Base-by-base conservation (phyloP, 2,797 vertebrate genomes). In the Triplophysa yarkandensis region DNA sequence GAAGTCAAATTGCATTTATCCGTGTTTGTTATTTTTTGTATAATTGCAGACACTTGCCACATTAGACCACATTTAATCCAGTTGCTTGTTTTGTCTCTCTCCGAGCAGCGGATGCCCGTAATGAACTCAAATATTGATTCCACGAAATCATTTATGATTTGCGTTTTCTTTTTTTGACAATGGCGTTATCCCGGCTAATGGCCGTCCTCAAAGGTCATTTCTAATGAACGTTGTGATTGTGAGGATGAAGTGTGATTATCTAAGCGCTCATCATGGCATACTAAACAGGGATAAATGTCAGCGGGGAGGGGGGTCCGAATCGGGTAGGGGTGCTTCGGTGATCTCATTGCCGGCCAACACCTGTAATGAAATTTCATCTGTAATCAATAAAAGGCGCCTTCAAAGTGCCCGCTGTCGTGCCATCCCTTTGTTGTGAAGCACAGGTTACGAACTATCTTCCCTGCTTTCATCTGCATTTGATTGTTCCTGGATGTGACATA, bases 221-320 rank as follows among this genome's bases (percentile, higher is more conserved):
- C 81, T 85, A 86, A 88, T 87, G 71, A 85, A 84, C 76, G 80
- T 74, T 85, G 44, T 60, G 84, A 76, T 73, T 84, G 81, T 65
- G 68, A 79, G 73, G 78, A 80, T 74, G 52, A 21, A 77, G 57
- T 65, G 77, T 72, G 84, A 86, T 85, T 74, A 85, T 81, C 77
- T 66, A 19, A 76, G 64, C 58, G 46, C 14, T 75, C 73, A 80
- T 70, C 74, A 23, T 46, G 1, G 86, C 77, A 84, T 85, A 77
- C 77, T 84, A 82, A 87, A 80, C 39, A 50, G 68, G 43, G 30
- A 68, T 71, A 78, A 84, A 80, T 64, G 74, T 66, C 78, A 61
- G n/a, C 61, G 50, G 74, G 55, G 71, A 71, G 8, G 0, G 39
- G 2, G 55, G 58, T 70, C 72, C 27, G 52, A 44, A 72, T 39